These are phyloP conservation scores for Orestias chungarensis DNA, from an alignment of 2,797 vertebrate species.

Conservation along the genomic window DNA sequence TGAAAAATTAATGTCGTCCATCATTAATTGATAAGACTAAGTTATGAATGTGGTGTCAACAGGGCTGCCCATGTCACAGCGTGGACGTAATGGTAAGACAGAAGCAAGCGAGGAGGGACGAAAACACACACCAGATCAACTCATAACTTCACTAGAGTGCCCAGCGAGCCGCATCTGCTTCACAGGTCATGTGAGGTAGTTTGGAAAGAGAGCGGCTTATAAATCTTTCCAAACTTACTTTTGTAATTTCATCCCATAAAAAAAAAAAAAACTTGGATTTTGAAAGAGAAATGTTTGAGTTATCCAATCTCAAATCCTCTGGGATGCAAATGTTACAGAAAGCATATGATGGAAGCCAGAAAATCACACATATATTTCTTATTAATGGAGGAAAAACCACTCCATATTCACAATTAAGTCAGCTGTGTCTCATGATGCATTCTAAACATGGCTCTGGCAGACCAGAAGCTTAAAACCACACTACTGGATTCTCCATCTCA, in stretches of 20 bases:
- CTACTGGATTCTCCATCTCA: slow-evolving; percentile 37
- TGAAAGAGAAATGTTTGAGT: slow-evolving; percentile 65
- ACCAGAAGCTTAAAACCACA: slow-evolving; percentile 53
- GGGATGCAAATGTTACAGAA: slow-evolving; percentile 40
- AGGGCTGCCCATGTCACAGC: slow-evolving; percentile 63
- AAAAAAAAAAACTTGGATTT: slow-evolving; percentile 72
- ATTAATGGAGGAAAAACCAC: slow-evolving; percentile 60
- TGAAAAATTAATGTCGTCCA: slow-evolving; percentile 75
- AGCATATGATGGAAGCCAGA: slow-evolving; percentile 55
- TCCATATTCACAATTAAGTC: slow-evolving; percentile 65
- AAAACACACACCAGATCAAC: slow-evolving; percentile 50
- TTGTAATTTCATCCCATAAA: slow-evolving; percentile 64
- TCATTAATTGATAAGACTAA: slow-evolving; percentile 75
- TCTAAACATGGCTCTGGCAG: slow-evolving; percentile 65
- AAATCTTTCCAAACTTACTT: slow-evolving; percentile 64
- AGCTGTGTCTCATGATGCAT: slow-evolving; percentile 61
- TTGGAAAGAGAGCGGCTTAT: slow-evolving; percentile 45
- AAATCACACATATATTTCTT: slow-evolving; percentile 66
- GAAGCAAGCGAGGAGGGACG: slow-evolving; percentile 32
- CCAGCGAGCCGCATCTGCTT: slow-evolving; percentile 46
- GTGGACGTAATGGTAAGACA: slow-evolving; percentile 54
- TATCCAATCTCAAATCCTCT: slow-evolving; percentile 55
- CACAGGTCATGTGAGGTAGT: slow-evolving; percentile 36
- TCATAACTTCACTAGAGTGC: slow-evolving; percentile 48
- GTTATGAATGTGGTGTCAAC: slow-evolving; percentile 75